Evolutionary conservation across 1,140 invertebrate genomes (phyloP), one percentile per base, ranked within the genome.

Genomic region (Lysiphlebus fabarum): DNA sequence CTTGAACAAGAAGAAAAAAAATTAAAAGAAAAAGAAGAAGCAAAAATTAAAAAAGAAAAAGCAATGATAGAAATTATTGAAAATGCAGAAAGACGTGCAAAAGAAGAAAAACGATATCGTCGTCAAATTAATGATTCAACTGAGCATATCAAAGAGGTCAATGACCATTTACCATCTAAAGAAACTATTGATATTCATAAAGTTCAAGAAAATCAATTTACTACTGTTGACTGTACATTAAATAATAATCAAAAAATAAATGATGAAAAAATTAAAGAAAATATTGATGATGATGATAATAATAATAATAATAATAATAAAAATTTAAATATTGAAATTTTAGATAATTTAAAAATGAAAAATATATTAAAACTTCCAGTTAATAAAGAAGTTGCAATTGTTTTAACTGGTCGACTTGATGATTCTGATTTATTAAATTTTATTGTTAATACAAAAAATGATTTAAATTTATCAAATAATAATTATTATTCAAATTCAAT

Each of bases 101-200:
- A 82, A 64, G 85, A 88, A 65, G 85, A 87, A 65, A 82, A 84
- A 59, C 79, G 83, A 53, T 70, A 80, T 38, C 83, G 86, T 55
- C 79, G 82, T 59, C 82, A 81, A 59, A 79, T 81, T 68, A 80
- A 85, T 33, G 81, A 85, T 53, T 14, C 4, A 38, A 59, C 26
- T 47, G 17, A 26, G 17, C 17, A 26, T 26, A 26, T 26, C 17
- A 26, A 26, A 26, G 17, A 26, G 17, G 17, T 26, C 17, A 26
- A 26, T 4, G 40, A 53, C 33, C 37, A 42, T 9, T 33, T 6
- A 4, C 34, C 7, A 36, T 36, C 38, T n/a, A 51, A 51, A 37
- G 49, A 77, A 84, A 64, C 68, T 14, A 45, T 6, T 42, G 62
- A 34, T 54, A 60, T 14, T 9, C 44, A 36, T 14, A 51, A 51